Conservation (phyloP, 2,888 invertebrate genomes). For the Epistrophella euchroma region DNA sequence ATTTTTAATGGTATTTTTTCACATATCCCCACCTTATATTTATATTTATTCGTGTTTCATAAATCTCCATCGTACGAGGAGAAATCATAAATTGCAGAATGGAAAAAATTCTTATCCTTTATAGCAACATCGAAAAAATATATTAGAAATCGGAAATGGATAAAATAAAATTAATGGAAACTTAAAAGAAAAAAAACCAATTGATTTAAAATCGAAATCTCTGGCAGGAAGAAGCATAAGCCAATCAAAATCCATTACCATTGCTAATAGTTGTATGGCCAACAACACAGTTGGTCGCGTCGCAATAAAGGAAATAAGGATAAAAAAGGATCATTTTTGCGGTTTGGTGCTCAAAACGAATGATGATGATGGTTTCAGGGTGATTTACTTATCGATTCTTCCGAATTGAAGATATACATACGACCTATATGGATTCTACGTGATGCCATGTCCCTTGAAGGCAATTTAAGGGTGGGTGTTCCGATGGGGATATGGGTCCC, state of each 20-base stretch:
- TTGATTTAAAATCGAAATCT: constrained; percentile 35
- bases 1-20: not conserved
- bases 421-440: not conserved
- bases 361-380: constrained; percentile 29
- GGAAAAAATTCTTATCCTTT: constrained; percentile 1
- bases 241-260: constrained; percentile 16
- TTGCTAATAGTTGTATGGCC: constrained; percentile 25
- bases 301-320: not conserved
- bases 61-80: not conserved
- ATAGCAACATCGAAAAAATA: not conserved
- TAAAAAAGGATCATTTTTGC: not conserved
- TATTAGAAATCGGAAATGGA: not conserved
- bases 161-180: constrained; percentile 13
- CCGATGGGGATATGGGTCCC: not conserved
- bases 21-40: not conserved
- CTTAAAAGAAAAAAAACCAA: constrained; percentile 14
- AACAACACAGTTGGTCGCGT: not conserved
- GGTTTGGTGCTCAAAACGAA: constrained; percentile 11
- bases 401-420: constrained; percentile 2
- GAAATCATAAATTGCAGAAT: constrained; percentile 25
- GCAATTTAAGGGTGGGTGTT: constrained; percentile 16
- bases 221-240: not conserved
- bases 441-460: constrained; percentile 19
- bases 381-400: constrained; percentile 49
- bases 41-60: not conserved